Percentiles rank a stretch among this genome's conserved stretches.
phyloP scores from a whole-genome alignment of 2,888 invertebrate species.

The Mesorhabditis spiculigera region DNA sequence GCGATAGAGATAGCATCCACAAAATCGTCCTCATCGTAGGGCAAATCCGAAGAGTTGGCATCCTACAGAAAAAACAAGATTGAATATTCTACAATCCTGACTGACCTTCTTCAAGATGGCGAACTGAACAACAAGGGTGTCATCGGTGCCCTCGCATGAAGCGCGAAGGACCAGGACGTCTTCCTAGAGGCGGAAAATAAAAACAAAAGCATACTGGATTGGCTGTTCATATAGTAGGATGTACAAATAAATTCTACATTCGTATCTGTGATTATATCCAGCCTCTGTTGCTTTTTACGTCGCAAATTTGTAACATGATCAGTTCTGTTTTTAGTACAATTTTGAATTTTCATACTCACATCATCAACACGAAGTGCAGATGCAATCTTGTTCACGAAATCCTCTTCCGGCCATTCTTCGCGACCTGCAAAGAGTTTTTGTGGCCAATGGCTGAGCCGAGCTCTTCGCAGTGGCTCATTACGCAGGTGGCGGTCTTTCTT shows the following conservation, averaged over 20 bases:
- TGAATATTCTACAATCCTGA: background rate
- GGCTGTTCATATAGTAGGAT: background rate
- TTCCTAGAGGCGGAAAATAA: conserved; percentile 26
- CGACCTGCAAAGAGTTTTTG: background rate
- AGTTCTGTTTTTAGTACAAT: too few species aligned
- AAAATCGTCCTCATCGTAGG: conserved; percentile 32
- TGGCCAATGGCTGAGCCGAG: too few species aligned
- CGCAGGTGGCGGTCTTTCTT: too few species aligned
- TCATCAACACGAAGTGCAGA: conserved; percentile 31
- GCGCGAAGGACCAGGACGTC: conserved; percentile 42
- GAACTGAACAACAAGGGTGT: conserved; percentile 43
- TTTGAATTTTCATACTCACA: conserved; percentile 13
- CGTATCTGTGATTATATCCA: conserved; percentile 4
- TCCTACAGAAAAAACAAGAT: conserved; percentile 16
- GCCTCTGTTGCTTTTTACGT: background rate
- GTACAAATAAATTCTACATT: too few species aligned
- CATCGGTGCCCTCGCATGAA: conserved; percentile 36
- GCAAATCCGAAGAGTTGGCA: conserved; percentile 25
- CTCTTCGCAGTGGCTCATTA: too few species aligned
- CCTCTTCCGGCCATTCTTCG: conserved; percentile 33
- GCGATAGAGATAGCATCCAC: conserved; percentile 32
- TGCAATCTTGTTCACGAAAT: conserved; percentile 28
- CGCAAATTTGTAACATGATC: background rate
- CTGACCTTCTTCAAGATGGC: conserved; percentile 36
- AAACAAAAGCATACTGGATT: background rate